Evolutionary conservation across 2,888 invertebrate species (phyloP).

Genomic region (Rhaphigaster nebulosa): DNA sequence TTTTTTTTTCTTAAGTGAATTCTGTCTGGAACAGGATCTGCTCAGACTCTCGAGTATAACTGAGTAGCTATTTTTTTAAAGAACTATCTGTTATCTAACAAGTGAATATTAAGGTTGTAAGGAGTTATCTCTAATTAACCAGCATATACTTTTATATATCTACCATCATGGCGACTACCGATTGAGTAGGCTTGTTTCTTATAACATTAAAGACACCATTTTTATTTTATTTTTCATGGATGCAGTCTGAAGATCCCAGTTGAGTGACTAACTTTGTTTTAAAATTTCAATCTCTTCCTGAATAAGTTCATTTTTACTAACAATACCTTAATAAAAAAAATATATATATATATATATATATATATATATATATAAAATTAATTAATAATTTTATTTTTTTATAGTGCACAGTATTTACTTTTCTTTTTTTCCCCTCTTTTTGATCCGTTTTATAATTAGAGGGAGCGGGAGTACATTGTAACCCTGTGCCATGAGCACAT

Average conservation of each 20-base stretch:
- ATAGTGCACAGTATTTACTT: neutral
- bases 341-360: no score
- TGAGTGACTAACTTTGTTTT: neutral
- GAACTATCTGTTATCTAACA: neutral
- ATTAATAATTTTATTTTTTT: no score
- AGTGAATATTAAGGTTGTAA: neutral
- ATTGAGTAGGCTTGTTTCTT: neutral
- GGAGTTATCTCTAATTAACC: neutral
- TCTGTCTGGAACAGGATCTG: neutral
- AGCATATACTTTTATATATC: neutral
- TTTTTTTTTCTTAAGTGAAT: neutral
- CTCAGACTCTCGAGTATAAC: neutral
- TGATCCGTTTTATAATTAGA: neutral
- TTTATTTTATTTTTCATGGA: neutral
- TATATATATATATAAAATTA: no score
- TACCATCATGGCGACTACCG: neutral
- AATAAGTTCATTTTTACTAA: neutral
- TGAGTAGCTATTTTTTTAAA: neutral
- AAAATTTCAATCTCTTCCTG: neutral
- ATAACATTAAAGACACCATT: neutral
- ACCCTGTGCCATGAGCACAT: neutral
- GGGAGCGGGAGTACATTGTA: neutral
- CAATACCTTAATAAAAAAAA: neutral
- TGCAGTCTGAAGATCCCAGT: neutral
- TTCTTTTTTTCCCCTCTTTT: neutral